phyloP scores from a whole-genome alignment of 1,140 invertebrate genomes.

The Dreissena rostriformis region DNA sequence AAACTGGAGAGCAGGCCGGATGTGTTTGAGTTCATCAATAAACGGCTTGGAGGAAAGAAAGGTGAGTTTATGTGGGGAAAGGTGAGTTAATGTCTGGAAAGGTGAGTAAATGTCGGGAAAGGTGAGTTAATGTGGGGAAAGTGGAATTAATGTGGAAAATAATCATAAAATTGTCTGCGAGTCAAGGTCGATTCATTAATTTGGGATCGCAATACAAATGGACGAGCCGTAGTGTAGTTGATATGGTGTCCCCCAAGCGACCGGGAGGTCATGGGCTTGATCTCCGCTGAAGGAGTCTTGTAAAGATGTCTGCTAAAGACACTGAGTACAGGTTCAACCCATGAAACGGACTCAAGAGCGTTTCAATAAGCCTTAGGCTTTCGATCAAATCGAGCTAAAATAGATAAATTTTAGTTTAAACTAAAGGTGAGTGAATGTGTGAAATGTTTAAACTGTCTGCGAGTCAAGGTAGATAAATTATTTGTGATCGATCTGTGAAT shows the following conservation, averaged over 20 bases:
- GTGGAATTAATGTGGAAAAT: too few relatives aligned
- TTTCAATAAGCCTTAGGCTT: neutral
- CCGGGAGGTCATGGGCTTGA: too few relatives aligned
- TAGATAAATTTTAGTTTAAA: neutral
- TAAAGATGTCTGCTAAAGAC: too few relatives aligned
- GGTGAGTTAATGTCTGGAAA: neutral
- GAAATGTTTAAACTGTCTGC: neutral
- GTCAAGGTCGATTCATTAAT: neutral
- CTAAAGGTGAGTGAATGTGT: neutral
- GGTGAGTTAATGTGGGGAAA: too few relatives aligned
- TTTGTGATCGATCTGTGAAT: neutral
- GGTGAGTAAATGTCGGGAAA: too few relatives aligned
- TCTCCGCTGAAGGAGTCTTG: too few relatives aligned
- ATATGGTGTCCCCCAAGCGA: too few relatives aligned
- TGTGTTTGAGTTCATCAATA: constrained; percentile 93
- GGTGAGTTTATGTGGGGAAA: constrained; percentile 68
- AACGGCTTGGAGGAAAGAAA: constrained; percentile 84
- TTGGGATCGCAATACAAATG: neutral
- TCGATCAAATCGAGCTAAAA: neutral
- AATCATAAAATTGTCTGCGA: neutral
- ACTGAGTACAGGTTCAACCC: too few relatives aligned
- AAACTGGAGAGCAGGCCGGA: constrained; percentile 74
- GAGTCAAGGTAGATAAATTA: neutral
- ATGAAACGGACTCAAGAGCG: neutral
- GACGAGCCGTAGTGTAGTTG: too few relatives aligned